Conservation (phyloP, 2,797 vertebrate genomes). For the Mus minutoides region DNA sequence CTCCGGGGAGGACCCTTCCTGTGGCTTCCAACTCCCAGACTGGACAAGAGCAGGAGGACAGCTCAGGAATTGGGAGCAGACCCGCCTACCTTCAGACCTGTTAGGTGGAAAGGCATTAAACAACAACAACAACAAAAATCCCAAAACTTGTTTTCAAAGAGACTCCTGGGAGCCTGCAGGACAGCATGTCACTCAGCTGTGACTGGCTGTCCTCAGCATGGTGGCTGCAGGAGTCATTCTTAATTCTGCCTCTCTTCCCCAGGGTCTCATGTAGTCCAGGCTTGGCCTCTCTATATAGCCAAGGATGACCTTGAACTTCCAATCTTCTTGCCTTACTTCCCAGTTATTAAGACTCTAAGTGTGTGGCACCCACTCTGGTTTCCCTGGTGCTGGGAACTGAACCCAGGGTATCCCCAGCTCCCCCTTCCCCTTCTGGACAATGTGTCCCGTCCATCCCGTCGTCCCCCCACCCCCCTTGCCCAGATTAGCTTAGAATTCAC, state of each 20-base stretch:
- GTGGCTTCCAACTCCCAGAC: not conserved
- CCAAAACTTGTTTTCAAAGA: not conserved
- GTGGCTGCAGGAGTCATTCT: not conserved
- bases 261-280: not conserved
- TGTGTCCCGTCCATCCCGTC: too few relatives aligned
- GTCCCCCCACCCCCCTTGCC: too few relatives aligned
- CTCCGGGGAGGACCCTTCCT: not conserved
- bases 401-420: not conserved
- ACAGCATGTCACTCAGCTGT: not conserved
- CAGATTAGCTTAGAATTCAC: not conserved
- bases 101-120: not conserved
- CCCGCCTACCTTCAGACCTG: not conserved
- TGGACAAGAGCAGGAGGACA: not conserved
- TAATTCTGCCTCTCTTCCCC: not conserved
- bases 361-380: not conserved
- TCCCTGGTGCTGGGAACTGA: not conserved
- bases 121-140: not conserved
- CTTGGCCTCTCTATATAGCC: not conserved
- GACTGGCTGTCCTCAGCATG: not conserved
- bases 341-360: not conserved
- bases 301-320: not conserved
- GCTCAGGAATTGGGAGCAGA: fast-evolving
- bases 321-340: not conserved
- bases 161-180: not conserved
- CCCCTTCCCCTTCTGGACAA: not conserved